Conservation (phyloP, 2,888 invertebrate species). For the Barypeithes pellucidus region DNA sequence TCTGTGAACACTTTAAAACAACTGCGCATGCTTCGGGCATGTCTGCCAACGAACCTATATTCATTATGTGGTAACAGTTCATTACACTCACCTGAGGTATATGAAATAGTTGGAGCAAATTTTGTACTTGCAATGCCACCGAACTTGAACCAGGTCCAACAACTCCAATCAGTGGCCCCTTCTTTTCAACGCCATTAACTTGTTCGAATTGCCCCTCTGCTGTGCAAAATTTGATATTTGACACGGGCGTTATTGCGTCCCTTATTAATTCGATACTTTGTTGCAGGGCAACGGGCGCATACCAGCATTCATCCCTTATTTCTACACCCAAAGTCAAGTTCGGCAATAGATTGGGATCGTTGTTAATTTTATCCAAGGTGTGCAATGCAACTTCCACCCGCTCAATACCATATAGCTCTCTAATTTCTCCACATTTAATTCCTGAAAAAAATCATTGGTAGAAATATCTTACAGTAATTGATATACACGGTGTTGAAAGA, state of each 20-base stretch:
- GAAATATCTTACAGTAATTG: no score
- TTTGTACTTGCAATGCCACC: slow-evolving; percentile 82
- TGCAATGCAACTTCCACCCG: slow-evolving; percentile 78
- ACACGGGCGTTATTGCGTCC: slow-evolving; percentile 75
- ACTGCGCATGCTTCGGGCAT: no score
- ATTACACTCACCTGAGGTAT: slow-evolving; percentile 72
- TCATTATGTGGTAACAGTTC: no score
- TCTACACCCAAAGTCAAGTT: slow-evolving; percentile 77
- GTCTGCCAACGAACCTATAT: no score
- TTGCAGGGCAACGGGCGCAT: slow-evolving; percentile 84
- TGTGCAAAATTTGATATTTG: slow-evolving; percentile 57
- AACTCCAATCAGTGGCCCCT: slow-evolving; percentile 77
- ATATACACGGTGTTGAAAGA: no score
- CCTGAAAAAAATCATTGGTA: slow-evolving; percentile 46
- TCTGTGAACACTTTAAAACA: no score
- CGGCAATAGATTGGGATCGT: slow-evolving; percentile 74
- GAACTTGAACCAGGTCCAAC: slow-evolving; percentile 84
- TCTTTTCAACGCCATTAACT: slow-evolving; percentile 31
- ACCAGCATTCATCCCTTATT: slow-evolving; percentile 88
- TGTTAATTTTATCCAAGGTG: slow-evolving; percentile 79
- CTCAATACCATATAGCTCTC: slow-evolving; percentile 85
- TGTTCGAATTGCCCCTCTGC: slow-evolving; percentile 18
- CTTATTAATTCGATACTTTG: slow-evolving; percentile 84
- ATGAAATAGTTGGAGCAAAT: slow-evolving; percentile 81
- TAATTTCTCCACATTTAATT: slow-evolving; percentile 75